These are phyloP conservation scores for Lucilia cuprina DNA, from an alignment of 1,140 invertebrate species.

Conservation along the genomic window DNA sequence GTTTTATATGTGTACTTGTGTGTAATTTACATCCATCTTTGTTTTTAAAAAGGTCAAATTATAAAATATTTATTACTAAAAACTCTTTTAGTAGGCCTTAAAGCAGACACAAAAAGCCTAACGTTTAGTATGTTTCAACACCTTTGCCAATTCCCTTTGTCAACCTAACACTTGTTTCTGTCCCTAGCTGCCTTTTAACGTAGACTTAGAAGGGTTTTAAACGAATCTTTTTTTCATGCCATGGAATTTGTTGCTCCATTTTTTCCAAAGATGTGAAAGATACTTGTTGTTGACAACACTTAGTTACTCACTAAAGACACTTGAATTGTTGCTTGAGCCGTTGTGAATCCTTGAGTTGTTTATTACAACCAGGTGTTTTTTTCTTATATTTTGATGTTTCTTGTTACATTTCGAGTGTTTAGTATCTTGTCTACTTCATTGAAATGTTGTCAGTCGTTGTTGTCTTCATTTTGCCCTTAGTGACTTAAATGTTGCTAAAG, in stretches of 20 bases:
- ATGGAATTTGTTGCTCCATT: background rate
- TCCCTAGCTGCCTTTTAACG: background rate
- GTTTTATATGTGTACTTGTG: too few relatives aligned
- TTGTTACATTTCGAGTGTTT: background rate
- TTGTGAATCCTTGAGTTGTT: background rate
- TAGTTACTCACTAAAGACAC: background rate
- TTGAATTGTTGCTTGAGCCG: background rate
- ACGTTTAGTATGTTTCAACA: background rate
- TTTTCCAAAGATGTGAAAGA: background rate
- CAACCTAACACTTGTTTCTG: background rate
- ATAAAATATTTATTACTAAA: constrained; percentile 4
- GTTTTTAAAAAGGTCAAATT: background rate
- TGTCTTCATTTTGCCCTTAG: background rate
- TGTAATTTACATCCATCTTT: background rate
- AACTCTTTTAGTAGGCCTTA: background rate
- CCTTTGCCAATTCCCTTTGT: background rate
- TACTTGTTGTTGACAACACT: constrained; percentile 12
- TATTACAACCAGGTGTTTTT: background rate
- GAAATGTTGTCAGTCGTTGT: background rate
- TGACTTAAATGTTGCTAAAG: background rate
- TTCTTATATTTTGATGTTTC: background rate
- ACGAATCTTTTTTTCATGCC: background rate
- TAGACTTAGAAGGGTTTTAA: background rate
- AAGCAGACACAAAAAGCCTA: background rate
- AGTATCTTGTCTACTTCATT: background rate